Conservation (phyloP, 2,888 invertebrate genomes). For the Tubulanus polymorphus region DNA sequence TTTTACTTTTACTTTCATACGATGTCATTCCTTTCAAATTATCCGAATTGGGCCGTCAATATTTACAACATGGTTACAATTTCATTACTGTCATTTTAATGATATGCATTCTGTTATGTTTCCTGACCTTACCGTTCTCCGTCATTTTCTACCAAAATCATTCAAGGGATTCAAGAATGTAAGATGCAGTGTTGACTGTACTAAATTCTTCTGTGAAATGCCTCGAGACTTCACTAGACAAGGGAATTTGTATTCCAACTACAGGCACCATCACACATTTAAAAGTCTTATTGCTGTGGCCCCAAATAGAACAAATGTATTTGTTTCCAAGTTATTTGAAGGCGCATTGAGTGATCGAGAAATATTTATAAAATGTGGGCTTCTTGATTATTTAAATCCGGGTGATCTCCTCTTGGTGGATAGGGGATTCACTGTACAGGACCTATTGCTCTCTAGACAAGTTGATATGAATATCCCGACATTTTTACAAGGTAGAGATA, state of each 20-base stretch:
- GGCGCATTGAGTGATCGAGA: slow-evolving; percentile 11
- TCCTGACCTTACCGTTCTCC: not conserved
- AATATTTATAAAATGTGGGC: slow-evolving; percentile 10
- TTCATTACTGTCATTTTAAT: not conserved
- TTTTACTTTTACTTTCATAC: too few relatives aligned
- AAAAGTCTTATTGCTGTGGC: slow-evolving; percentile 9
- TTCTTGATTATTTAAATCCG: slow-evolving; percentile 9
- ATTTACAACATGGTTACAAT: not conserved
- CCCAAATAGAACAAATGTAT: slow-evolving; percentile 8
- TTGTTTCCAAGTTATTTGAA: slow-evolving; percentile 13
- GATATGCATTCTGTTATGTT: not conserved
- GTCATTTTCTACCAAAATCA: not conserved
- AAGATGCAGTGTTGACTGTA: not conserved
- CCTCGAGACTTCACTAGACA: not conserved
- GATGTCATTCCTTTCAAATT: too few relatives aligned
- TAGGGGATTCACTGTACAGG: slow-evolving; percentile 12
- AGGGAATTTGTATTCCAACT: not conserved
- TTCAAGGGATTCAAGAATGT: not conserved
- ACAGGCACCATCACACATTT: slow-evolving; percentile 1
- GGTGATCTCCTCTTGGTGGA: slow-evolving; percentile 11
- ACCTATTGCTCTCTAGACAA: slow-evolving; percentile 3
- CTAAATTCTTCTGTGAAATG: not conserved
- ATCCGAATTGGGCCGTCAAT: too few relatives aligned
- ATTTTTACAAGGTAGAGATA: slow-evolving; percentile 6
- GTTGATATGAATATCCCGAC: slow-evolving; percentile 6